Conservation (phyloP, 2,113 vertebrate species). For the Thryonomys swinderianus region DNA sequence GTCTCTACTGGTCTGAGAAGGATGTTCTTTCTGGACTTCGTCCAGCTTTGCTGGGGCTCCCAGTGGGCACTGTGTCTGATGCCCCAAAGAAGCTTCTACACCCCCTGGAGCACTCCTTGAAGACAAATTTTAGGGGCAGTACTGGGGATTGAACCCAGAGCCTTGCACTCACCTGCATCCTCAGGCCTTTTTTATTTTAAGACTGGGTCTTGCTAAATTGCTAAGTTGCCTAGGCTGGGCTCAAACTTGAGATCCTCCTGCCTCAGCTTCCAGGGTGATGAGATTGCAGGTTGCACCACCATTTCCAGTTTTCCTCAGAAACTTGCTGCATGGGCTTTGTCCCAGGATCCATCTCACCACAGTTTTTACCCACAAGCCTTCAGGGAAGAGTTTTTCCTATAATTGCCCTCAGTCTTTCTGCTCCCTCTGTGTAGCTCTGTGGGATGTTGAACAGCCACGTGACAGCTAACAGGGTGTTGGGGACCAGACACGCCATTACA, state of each 20-base stretch:
- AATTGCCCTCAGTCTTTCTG: fast-evolving
- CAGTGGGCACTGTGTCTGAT: neutral
- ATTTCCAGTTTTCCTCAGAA: neutral
- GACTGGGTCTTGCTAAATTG: neutral
- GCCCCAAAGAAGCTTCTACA: fast-evolving
- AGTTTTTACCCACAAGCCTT: neutral
- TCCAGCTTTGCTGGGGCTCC: neutral
- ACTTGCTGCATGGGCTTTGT: neutral
- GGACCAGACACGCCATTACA: neutral
- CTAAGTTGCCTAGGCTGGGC: neutral
- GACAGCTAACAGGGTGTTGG: neutral
- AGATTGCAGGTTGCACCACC: neutral
- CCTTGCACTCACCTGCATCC: neutral
- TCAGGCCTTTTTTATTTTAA: neutral
- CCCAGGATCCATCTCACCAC: neutral
- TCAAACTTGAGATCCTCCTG: neutral
- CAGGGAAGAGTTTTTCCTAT: neutral
- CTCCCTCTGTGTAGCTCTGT: neutral
- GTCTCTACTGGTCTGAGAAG: neutral
- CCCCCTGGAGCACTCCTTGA: fast-evolving
- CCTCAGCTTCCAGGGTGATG: neutral
- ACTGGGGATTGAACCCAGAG: neutral
- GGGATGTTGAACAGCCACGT: neutral
- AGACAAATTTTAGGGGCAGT: neutral
- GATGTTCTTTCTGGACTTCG: neutral